Evolutionary conservation across 2,888 invertebrate genomes (phyloP), one percentile per base, ranked within the genome.

Genomic region (Xiphydria camelus): DNA sequence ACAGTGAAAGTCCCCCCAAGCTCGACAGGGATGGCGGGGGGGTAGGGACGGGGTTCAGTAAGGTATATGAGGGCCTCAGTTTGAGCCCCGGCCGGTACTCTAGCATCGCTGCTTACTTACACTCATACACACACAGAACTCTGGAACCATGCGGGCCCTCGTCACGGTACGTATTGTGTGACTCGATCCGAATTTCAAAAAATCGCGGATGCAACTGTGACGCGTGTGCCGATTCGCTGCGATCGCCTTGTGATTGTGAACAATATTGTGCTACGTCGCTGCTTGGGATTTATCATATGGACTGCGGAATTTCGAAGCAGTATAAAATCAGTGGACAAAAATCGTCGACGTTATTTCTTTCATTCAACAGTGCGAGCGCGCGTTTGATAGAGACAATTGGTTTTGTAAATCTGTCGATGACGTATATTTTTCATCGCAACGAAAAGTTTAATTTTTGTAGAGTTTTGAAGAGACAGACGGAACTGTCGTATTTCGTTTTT

Each of bases 21-120:
- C 10, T 43, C 53, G 59, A 55, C 52, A 55, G 57, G 63, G 53
- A 49, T 59, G 59, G 53, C 55, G 47, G 47, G 53, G 51, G 57
- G 51, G 61, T 61, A 57, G 61, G 64, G 62, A 67, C 57, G 58
- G 60, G 55, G 51, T 51, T 53, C 56, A 59, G 64, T 72, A 72
- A 74, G 74, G 75, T 75, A 75, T 75, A 75, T 75, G 71, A 75
- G 72, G 72, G 72, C 75, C 73, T 64, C 69, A 61, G 68, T 64
- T 62, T 59, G 68, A 67, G 64, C 60, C 62, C 62, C 62, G 62
- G 62, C 67, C 61, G 69, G 67, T 75, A 75, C 69, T 72, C 70
- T 68, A 66, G 70, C 71, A 66, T 67, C 68, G 69, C 67, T 63
- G 73, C 59, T 68, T 66, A 67, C 68, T 68, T 64, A 63, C 57